Conservation (phyloP, 1,140 invertebrate genomes). For the Papilio xuthus region DNA sequence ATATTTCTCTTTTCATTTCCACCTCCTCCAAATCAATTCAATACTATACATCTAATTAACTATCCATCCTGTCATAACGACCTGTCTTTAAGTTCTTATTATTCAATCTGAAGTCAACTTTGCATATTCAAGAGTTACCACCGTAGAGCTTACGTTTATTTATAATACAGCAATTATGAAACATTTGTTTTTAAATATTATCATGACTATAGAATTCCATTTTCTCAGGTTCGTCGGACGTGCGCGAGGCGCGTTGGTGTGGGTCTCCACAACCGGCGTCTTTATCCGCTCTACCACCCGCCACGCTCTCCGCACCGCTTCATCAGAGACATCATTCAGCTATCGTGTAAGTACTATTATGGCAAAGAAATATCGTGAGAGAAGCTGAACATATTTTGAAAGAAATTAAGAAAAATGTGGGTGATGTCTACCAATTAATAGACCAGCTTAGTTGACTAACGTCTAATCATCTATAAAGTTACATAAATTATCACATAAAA, state of each 20-base stretch:
- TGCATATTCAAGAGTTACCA: neutral
- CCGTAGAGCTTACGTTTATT: neutral
- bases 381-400: neutral
- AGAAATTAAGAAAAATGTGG: neutral
- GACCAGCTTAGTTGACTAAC: neutral
- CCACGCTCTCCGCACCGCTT: constrained; percentile 74
- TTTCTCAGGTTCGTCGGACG: constrained; percentile 82
- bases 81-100: neutral
- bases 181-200: neutral
- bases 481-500: neutral
- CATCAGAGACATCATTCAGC: constrained; percentile 76
- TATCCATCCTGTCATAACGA: neutral
- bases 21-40: neutral
- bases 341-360: constrained; percentile 65
- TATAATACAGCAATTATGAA: neutral
- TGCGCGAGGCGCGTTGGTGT: constrained; percentile 81
- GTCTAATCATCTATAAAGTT: neutral
- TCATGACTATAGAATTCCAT: neutral
- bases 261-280: constrained; percentile 81
- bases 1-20: neutral
- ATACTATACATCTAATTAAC: neutral
- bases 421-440: neutral
- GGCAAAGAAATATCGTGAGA: neutral
- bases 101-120: neutral
- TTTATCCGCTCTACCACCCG: constrained; percentile 81